Percentiles rank a stretch among this genome's conserved stretches.
phyloP scores from a whole-genome alignment of 2,888 invertebrate genomes.

The Acronicta alni region DNA sequence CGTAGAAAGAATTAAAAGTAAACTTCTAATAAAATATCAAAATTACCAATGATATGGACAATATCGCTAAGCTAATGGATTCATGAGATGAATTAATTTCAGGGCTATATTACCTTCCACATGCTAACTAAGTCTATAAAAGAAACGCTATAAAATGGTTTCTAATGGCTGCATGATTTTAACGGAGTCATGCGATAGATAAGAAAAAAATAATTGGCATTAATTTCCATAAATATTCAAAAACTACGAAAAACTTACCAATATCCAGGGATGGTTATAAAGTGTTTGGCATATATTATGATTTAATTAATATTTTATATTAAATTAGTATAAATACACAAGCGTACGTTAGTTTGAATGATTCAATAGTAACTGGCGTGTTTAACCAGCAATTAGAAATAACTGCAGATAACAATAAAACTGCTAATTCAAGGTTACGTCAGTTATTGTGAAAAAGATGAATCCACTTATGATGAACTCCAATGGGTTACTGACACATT shows the following conservation, averaged over 20 bases:
- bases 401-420: slow-evolving; percentile 70
- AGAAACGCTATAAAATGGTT: slow-evolving; percentile 54
- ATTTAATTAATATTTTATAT: slow-evolving; percentile 30
- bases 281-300: slow-evolving; percentile 43
- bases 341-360: slow-evolving; percentile 46
- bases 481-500: slow-evolving; percentile 30
- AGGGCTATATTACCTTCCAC: slow-evolving; percentile 69
- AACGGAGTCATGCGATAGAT: slow-evolving; percentile 71
- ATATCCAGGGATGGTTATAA: slow-evolving; percentile 56
- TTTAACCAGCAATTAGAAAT: slow-evolving; percentile 62
- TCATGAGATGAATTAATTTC: slow-evolving; percentile 65
- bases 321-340: slow-evolving; percentile 28
- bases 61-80: slow-evolving; percentile 67
- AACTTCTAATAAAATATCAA: slow-evolving; percentile 64
- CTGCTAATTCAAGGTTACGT: slow-evolving; percentile 72
- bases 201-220: slow-evolving; percentile 47
- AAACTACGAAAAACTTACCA: slow-evolving; percentile 65
- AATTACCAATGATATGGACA: slow-evolving; percentile 59
- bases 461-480: slow-evolving; percentile 45
- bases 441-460: slow-evolving; percentile 59
- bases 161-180: slow-evolving; percentile 66
- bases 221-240: slow-evolving; percentile 24
- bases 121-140: slow-evolving; percentile 66
- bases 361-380: slow-evolving; percentile 63
- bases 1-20: slow-evolving; percentile 65